Conservation (phyloP, 2,113 vertebrate species). For the Trematomus loennbergii region DNA sequence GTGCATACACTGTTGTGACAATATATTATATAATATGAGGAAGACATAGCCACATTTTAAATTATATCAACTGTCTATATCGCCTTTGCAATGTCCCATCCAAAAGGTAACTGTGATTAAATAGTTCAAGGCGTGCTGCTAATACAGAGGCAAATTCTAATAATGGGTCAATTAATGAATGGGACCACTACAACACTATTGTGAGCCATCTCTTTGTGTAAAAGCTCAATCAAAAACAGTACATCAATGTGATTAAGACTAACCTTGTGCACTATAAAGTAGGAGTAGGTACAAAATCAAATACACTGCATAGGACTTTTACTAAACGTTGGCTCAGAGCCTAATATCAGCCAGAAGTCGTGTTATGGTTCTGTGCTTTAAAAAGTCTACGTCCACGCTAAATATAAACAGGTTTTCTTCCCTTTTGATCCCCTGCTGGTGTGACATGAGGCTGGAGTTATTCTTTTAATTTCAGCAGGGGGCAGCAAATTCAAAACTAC, state of each 20-base stretch:
- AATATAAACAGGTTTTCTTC: slow-evolving; percentile 15
- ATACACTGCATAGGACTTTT: neutral
- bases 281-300: neutral
- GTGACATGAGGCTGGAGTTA: slow-evolving; percentile 24
- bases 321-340: neutral
- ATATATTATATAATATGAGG: neutral
- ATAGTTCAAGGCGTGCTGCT: neutral
- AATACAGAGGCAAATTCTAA: neutral
- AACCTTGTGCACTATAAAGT: slow-evolving; percentile 21
- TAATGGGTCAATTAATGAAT: neutral
- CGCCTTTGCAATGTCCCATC: neutral
- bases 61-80: neutral
- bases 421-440: slow-evolving; percentile 13
- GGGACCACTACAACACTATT: neutral
- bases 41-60: neutral
- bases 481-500: slow-evolving; percentile 75
- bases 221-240: neutral
- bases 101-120: neutral
- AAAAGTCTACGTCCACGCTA: slow-evolving; percentile 9
- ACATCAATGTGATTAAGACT: neutral
- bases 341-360: slow-evolving; percentile 16
- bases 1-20: neutral
- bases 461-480: slow-evolving; percentile 71
- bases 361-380: slow-evolving; percentile 2
- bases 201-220: neutral